Conservation (phyloP, 2,797 vertebrate species). For the Gorsachius magnificus region DNA sequence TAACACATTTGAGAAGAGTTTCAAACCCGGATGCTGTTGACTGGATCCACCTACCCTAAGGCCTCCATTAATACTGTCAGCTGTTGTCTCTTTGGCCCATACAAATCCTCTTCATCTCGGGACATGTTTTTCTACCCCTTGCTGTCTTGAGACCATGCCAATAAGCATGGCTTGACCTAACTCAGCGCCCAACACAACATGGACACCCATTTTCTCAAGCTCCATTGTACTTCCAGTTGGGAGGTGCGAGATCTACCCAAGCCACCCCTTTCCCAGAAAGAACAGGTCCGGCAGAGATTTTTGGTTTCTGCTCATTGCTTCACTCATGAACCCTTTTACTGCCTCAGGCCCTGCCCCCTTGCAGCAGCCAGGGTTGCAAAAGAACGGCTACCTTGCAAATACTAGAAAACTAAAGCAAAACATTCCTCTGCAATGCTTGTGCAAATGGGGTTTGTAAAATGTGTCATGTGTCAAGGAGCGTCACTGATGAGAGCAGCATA, state of each 20-base stretch:
- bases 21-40: neutral
- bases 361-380: neutral
- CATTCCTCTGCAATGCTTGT: neutral
- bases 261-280: neutral
- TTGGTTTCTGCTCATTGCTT: neutral
- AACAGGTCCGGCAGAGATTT: neutral
- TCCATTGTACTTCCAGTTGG: neutral
- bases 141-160: neutral
- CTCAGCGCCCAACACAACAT: neutral
- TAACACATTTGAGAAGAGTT: neutral
- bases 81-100: neutral
- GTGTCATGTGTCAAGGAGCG: neutral
- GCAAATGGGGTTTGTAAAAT: neutral
- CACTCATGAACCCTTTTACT: neutral
- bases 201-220: neutral
- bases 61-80: neutral
- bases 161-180: neutral
- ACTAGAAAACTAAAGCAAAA: neutral
- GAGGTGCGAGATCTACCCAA: neutral
- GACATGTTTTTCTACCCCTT: neutral
- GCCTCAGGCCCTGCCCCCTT: neutral
- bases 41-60: neutral
- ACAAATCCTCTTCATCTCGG: neutral
- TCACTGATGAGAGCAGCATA: neutral
- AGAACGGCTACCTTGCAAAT: neutral